Base-by-base conservation (phyloP, 2,113 vertebrate species). In the Piprites chloris region DNA sequence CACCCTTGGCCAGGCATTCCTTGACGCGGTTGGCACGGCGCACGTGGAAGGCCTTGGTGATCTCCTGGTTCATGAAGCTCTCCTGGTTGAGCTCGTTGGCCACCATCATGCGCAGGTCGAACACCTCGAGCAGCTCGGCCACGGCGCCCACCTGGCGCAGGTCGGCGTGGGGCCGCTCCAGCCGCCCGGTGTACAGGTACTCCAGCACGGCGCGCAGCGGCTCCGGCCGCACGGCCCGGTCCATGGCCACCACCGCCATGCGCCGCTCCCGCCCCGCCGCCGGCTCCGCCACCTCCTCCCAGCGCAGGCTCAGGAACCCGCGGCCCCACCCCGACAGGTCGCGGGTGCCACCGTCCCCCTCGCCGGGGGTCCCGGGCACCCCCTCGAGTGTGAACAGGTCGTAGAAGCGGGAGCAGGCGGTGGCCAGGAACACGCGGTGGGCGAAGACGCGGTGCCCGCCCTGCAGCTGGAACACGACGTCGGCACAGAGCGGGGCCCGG, bases 31-130 rank as follows among this genome's bases (percentile, higher is more conserved):
- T 99, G 97, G 99, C 98, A 9, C 99, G 98, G 52, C 99, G 98
- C 49, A 99, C 98, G 1, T 99, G 99, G 97, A 99, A 99, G 82
- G 99, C 99, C 97, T 99, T 99, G 94, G 99, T 99, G 97, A 99
- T 99, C 97, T 99, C 99, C 96, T 98, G 98, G 97, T 99, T 99
- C 99, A 99, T 99, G 98, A 99, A 99, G 96, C 99, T 99, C 96
- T 99, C 99, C 91, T 98, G 98, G 97, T 99, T 99, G 86, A 99
- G 98, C 41, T 98, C 97, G 12, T 99, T 99, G 84, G 99, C 98
- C 93, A 99, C 98, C 99, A 99, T 99, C 99, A 99, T 99, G 77
- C 99, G 98, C 94, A 99, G 94, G 97, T 99, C 98, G 27, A 99
- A 99, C 87, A 99, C 99, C 93, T 99, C 99, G 11, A 99, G 98